Evolutionary conservation across 2,888 invertebrate genomes (phyloP), one percentile per base, ranked within the genome.

Genomic region (Heliconius charithonia): DNA sequence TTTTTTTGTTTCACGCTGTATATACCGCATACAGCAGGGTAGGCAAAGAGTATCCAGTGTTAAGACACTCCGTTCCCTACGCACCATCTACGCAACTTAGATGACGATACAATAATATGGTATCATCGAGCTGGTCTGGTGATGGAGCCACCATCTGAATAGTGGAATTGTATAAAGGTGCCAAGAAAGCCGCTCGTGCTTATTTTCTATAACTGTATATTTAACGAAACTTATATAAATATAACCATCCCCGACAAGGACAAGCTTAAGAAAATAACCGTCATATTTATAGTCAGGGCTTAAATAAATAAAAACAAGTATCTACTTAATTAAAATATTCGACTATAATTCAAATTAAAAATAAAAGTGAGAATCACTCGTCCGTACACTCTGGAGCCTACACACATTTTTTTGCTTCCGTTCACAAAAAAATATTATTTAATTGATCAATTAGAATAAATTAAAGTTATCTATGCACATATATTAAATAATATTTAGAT

Each of bases 351-450:
- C n/a, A 66, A 65, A 65, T 65, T 65, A 65, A 66, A 66, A 66
- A 66, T 66, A 66, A 66, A 32, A 66, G 22, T 32, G 22, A 32
- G 32, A 66, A 22, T 66, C 37, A 67, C 66, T 67, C 32, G 37
- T 37, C 66, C 66, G 10, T 37, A 37, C 22, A 67, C n/a, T 59
- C 9, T 25, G n/a, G n/a, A 72, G 32, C 71, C 51, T 32, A 56
- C 29, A 41, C 19, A 71, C 19, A 41, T 41, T 56, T 51, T 32
- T 29, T 67, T 37, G 13, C n/a, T 56, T 56, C 72, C 59, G 72
- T n/a, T n/a, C 32, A 72, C 29, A 29, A 72, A 72, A 72, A 72
- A 72, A 71, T 51, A 71, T 71, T 59, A 59, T 32, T 59, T 59
- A 72, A 32, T 59, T 59, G 59, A 72, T 56, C 56, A 72, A 59